A percentile compares a stretch with the other conserved stretches of the same genome.
Conservation (phyloP, 1,140 invertebrate genomes). For the Drosophila sturtevanti region DNA sequence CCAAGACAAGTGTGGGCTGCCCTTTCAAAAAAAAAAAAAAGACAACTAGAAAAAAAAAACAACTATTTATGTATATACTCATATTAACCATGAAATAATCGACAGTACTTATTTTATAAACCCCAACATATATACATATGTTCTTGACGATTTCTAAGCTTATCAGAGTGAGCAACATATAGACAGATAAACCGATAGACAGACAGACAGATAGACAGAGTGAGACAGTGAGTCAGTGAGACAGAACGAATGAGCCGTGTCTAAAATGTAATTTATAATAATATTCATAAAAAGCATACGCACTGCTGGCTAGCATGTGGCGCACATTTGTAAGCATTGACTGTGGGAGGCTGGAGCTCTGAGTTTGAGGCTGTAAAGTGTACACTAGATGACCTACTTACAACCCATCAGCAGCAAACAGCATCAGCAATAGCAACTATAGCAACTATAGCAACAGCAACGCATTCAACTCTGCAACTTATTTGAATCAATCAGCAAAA, state of each 20-base stretch:
- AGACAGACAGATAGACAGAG: neutral
- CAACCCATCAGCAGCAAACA: constrained; percentile 12
- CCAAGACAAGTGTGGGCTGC: constrained; percentile 17
- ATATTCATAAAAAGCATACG: constrained; percentile 74
- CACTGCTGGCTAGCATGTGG: constrained; percentile 55
- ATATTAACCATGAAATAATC: neutral
- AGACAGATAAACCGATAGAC: neutral
- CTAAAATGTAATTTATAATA: constrained; percentile 70
- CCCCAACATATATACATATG: constrained; percentile 28
- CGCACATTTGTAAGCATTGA: constrained; percentile 35
- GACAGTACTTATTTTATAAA: constrained; percentile 5
- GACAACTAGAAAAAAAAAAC: neutral
- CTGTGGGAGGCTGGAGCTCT: constrained; percentile 59
- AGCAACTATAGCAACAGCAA: constrained; percentile 22
- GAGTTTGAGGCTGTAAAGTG: constrained; percentile 52
- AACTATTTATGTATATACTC: too few species aligned
- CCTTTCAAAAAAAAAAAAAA: constrained; percentile 15
- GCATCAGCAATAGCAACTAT: constrained; percentile 6
- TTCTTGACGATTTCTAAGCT: constrained; percentile 60
- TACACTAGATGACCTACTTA: constrained; percentile 52
- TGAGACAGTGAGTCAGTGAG: neutral
- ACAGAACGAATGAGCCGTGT: constrained; percentile 29
- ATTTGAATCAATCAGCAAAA: constrained; percentile 77
- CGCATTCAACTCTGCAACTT: constrained; percentile 41
- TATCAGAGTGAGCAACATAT: constrained; percentile 42